Percentiles rank a stretch among this genome's conserved stretches.
Conservation (phyloP, 2,888 invertebrate genomes). For the Pristionchus japonicus region DNA sequence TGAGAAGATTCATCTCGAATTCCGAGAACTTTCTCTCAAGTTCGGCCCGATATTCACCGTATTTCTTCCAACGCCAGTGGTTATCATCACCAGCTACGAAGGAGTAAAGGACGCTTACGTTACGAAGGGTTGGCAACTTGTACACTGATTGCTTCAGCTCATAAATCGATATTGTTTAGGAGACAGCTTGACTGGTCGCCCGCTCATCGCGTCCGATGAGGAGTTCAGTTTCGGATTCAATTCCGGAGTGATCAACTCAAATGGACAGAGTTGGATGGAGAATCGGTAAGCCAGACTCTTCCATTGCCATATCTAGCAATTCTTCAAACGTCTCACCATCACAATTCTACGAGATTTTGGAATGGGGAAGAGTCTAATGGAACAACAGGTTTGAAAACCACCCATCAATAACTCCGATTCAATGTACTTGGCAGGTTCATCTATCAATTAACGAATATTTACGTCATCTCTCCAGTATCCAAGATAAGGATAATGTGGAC, state of each 20-base stretch:
- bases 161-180: background rate
- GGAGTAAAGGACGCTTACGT: background rate
- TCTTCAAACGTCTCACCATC: background rate
- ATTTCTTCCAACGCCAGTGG: background rate
- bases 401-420: background rate
- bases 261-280: slow-evolving; percentile 18
- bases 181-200: background rate
- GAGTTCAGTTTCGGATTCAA: background rate
- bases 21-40: background rate
- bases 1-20: background rate
- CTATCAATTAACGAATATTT: background rate
- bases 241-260: background rate
- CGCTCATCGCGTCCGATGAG: background rate
- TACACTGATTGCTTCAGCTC: too few relatives aligned
- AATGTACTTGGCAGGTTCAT: background rate
- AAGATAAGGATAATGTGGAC: background rate
- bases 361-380: background rate
- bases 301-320: too few relatives aligned
- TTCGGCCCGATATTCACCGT: slow-evolving; percentile 13
- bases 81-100: background rate
- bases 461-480: background rate
- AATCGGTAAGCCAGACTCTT: background rate
- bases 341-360: background rate
- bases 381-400: background rate
- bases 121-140: slow-evolving; percentile 14